Evolutionary conservation across 2,888 invertebrate species (phyloP).

Genomic region (Agelastica alni): DNA sequence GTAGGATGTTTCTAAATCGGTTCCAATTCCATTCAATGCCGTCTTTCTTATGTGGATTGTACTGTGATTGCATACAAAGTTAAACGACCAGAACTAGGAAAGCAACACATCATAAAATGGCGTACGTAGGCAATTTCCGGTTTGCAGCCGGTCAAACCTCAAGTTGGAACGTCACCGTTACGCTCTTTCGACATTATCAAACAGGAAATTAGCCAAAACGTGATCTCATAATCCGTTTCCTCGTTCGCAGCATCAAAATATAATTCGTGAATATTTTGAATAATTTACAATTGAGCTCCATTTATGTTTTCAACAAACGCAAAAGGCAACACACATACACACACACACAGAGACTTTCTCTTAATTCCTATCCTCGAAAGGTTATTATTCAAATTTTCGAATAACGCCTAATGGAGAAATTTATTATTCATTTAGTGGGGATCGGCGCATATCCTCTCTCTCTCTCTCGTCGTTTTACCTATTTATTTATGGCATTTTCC

Average conservation of each 20-base stretch:
- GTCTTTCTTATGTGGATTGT: too few relatives aligned
- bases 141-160: too few relatives aligned
- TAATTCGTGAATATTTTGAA: constrained; percentile 36
- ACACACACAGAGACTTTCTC: constrained; percentile 23
- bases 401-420: constrained; percentile 28
- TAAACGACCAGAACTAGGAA: too few relatives aligned
- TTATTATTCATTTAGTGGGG: constrained; percentile 28
- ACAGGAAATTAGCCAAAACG: constrained; percentile 48
- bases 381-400: constrained; percentile 33
- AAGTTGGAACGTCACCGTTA: constrained; percentile 22
- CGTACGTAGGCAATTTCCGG: too few relatives aligned
- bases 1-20: too few relatives aligned
- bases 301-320: constrained; percentile 25
- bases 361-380: constrained; percentile 24
- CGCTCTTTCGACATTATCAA: constrained; percentile 44
- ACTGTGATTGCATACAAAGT: too few relatives aligned
- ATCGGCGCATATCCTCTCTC: constrained; percentile 2
- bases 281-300: constrained; percentile 29
- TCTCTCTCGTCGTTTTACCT: neutral
- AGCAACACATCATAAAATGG: too few relatives aligned
- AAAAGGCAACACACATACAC: constrained; percentile 31
- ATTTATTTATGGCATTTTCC: constrained; percentile 10
- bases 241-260: constrained; percentile 35
- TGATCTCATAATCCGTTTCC: constrained; percentile 42
- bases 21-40: too few relatives aligned